phyloP scores from a whole-genome alignment of 2,888 invertebrate genomes.

The Drosophila putrida region DNA sequence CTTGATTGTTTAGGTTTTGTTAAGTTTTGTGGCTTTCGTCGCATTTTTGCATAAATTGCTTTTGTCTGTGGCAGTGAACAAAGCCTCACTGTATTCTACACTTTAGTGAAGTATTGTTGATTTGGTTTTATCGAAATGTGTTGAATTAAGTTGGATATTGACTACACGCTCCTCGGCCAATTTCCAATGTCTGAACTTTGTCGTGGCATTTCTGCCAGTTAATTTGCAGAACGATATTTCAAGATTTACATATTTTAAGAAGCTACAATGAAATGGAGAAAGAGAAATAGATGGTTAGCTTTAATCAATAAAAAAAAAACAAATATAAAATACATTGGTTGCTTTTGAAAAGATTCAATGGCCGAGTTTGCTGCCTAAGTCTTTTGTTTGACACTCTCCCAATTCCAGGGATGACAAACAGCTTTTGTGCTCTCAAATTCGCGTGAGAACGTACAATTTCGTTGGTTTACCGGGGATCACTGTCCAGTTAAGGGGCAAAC shows the following conservation, averaged over 20 bases:
- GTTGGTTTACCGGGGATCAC: slow-evolving; percentile 41
- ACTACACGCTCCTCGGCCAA: slow-evolving; percentile 20
- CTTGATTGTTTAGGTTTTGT: slow-evolving; percentile 47
- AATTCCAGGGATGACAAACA: slow-evolving; percentile 3
- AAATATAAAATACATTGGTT: neutral
- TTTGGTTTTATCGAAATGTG: slow-evolving; percentile 24
- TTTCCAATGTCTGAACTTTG: slow-evolving; percentile 31
- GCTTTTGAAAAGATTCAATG: slow-evolving; percentile 11
- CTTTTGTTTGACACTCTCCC: slow-evolving; percentile 71
- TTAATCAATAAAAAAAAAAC: neutral
- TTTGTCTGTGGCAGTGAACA: slow-evolving; percentile 26
- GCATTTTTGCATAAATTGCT: slow-evolving; percentile 72
- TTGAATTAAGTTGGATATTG: slow-evolving; percentile 8
- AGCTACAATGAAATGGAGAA: slow-evolving; percentile 45
- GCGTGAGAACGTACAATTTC: slow-evolving; percentile 37
- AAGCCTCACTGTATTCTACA: slow-evolving; percentile 34
- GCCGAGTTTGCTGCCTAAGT: slow-evolving; percentile 70
- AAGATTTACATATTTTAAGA: slow-evolving; percentile 41
- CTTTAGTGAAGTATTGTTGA: slow-evolving; percentile 30
- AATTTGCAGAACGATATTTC: slow-evolving; percentile 30
- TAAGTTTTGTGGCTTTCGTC: slow-evolving; percentile 71
- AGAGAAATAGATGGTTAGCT: slow-evolving; percentile 32
- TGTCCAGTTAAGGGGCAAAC: slow-evolving; percentile 52
- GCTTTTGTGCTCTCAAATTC: slow-evolving; percentile 11
- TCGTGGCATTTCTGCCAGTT: slow-evolving; percentile 53